Base-by-base conservation (phyloP, 2,113 vertebrate species). In the Phaetusa simplex region DNA sequence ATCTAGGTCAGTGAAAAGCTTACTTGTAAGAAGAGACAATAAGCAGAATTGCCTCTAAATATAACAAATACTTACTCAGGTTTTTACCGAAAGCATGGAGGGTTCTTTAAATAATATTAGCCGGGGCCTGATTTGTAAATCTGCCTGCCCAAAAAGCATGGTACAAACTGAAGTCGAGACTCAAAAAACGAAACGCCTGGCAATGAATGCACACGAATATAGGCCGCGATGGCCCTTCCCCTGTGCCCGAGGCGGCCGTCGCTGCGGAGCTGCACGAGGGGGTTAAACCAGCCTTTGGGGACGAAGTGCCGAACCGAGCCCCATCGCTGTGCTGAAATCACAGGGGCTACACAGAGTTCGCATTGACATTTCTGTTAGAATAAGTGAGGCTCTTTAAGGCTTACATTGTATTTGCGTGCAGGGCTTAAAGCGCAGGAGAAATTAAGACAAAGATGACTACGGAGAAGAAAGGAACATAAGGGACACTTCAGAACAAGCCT, bases 1-100 rank as follows among this genome's bases (percentile, higher is more conserved):
- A 97, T 94, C 85, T 95, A 96, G 95, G 96, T 97, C 96, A 97
- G 53, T 73, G 79, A 93, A 97, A 95, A 92, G 85, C 91, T 92
- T 92, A 69, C 67, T 90, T 64, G 71, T 82, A 62, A 36, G 73
- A 87, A 80, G 73, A 91, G 82, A 96, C 71, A 91, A 94, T 85
- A 87, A 87, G 95, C 59, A 94, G 86, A 91, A 95, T 93, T 90
- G 94, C 49, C 84, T 96, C 95, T 95, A 96, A 96, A 97, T 94
- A 91, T 93, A 97, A 95, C 62, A 96, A 87, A 89, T 87, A 96
- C 93, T 92, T 96, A 88, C 76, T 95, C 90, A 94, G 96, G 86
- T 86, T 95, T 96, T 93, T 94, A 87, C 53, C 1, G 0, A 95
- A 86, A 87, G 59, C 43, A 69, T 43, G 42, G 90, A 93, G 58